Conservation (phyloP, 2,113 vertebrate genomes). For the Pluvianellus socialis region DNA sequence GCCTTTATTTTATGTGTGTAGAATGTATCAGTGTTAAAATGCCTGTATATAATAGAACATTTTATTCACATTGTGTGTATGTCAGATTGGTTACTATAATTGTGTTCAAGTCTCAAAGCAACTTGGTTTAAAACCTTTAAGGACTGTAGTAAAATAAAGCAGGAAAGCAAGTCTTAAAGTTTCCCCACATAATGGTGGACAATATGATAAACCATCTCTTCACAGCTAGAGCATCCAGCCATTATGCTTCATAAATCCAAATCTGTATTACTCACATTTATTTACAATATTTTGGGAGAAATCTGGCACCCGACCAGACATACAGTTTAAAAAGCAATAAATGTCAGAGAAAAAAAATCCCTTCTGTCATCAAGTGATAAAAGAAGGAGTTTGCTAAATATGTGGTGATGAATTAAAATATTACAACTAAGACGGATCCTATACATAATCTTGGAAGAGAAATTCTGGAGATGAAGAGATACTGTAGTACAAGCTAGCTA, state of each 20-base stretch:
- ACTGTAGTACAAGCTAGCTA: neutral
- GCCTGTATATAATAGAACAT: neutral
- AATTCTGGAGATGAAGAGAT: constrained; percentile 31
- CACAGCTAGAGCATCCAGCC: constrained; percentile 1
- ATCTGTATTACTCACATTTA: constrained; percentile 31
- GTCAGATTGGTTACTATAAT: neutral
- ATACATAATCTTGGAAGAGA: neutral
- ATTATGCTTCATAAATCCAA: constrained; percentile 50
- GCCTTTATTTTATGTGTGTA: neutral
- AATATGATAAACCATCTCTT: constrained; percentile 37
- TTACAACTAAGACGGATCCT: neutral
- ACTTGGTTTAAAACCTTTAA: constrained; percentile 10
- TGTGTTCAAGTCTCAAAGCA: neutral
- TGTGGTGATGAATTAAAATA: constrained; percentile 52
- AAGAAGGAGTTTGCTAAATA: constrained; percentile 47
- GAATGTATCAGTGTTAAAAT: neutral
- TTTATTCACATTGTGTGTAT: constrained; percentile 24
- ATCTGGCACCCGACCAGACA: constrained; percentile 24
- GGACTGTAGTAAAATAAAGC: neutral
- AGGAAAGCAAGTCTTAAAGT: neutral
- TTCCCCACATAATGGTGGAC: neutral
- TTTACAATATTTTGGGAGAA: constrained; percentile 58
- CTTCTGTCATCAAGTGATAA: constrained; percentile 62
- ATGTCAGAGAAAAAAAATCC: constrained; percentile 46
- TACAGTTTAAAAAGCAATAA: constrained; percentile 65